Conservation (phyloP, 2,113 vertebrate species). For the Seriola quinqueradiata region DNA sequence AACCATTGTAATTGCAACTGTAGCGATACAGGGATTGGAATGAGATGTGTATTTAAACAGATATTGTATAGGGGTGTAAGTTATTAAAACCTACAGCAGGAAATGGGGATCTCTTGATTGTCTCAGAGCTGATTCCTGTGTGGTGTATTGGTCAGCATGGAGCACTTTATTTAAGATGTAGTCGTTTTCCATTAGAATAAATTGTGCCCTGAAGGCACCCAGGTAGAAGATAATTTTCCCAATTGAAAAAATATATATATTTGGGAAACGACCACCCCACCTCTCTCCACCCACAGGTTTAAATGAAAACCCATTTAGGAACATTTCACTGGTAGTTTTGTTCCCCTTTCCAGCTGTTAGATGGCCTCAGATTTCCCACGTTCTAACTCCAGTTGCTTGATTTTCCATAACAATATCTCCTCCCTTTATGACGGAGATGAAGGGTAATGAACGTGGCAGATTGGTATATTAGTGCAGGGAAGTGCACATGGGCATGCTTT, state of each 20-base stretch:
- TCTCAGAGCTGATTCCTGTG: constrained; percentile 46
- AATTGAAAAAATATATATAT: constrained; percentile 38
- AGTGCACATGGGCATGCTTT: constrained; percentile 13
- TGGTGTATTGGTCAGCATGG: constrained; percentile 46
- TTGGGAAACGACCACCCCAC: constrained; percentile 47
- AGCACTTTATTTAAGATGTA: constrained; percentile 75
- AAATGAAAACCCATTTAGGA: constrained; percentile 66
- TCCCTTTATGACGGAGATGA: constrained; percentile 45
- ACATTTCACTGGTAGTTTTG: constrained; percentile 47
- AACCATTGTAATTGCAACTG: constrained; percentile 44
- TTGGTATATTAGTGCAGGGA: constrained; percentile 45
- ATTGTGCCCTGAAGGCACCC: constrained; percentile 59
- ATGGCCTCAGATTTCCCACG: constrained; percentile 25
- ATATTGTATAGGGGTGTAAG: constrained; percentile 12
- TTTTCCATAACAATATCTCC: constrained; percentile 25
- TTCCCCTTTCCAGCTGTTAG: constrained; percentile 27
- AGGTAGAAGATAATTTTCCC: constrained; percentile 56
- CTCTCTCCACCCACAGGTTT: constrained; percentile 27
- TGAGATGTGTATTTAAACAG: constrained; percentile 33
- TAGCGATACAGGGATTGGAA: constrained; percentile 26
- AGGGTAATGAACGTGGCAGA: constrained; percentile 51
- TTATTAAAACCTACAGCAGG: constrained; percentile 49
- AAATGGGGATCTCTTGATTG: constrained; percentile 60
- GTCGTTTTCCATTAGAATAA: constrained; percentile 76
- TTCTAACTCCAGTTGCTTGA: constrained; percentile 15